A percentile compares a stretch with the other conserved stretches of the same genome.
Evolutionary conservation across 1,140 invertebrate genomes (phyloP).

Genomic region (Saccostrea glomerata): DNA sequence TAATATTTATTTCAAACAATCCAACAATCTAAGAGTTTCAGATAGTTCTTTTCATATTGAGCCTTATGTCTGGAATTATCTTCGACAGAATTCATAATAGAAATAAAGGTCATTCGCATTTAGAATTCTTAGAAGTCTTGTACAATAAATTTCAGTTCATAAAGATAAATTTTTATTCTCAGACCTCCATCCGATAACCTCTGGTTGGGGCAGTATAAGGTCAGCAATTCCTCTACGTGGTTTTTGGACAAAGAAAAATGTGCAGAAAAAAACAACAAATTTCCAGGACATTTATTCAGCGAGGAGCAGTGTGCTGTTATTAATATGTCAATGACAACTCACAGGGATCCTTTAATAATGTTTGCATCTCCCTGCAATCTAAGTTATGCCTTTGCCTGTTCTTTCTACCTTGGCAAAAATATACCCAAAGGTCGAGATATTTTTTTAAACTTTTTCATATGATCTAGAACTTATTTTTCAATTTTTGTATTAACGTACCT

Average conservation of each 20-base stretch:
- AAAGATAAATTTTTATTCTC: neutral
- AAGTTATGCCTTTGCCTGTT: neutral
- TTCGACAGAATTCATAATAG: no score
- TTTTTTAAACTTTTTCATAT: neutral
- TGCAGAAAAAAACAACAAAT: neutral
- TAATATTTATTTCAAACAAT: no score
- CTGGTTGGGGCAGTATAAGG: neutral
- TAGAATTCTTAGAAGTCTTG: no score
- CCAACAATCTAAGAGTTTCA: no score
- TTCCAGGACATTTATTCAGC: neutral
- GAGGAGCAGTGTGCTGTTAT: neutral
- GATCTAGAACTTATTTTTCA: neutral
- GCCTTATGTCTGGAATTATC: no score
- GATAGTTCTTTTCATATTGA: no score
- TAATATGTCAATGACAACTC: neutral
- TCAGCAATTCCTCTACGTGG: neutral
- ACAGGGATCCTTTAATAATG: neutral
- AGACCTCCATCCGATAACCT: neutral
- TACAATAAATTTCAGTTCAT: no score
- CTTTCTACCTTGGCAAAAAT: neutral
- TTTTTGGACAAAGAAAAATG: neutral
- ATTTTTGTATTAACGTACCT: neutral
- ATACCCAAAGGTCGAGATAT: neutral
- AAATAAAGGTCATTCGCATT: no score
- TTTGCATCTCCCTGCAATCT: neutral